phyloP scores from a whole-genome alignment of 2,113 vertebrate species.

The Neomonachus schauinslandi region DNA sequence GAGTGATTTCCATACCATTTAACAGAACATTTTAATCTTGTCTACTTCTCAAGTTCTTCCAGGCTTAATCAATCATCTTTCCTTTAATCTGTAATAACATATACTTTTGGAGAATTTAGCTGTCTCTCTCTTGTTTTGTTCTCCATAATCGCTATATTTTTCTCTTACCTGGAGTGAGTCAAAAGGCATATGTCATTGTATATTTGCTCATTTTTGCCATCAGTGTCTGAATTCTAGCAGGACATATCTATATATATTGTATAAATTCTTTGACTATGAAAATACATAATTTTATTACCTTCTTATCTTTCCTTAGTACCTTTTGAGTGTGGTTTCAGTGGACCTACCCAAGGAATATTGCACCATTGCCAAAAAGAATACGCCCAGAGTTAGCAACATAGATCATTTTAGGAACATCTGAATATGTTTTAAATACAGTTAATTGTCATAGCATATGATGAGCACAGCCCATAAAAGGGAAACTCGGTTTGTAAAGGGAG shows the following conservation, averaged over 20 bases:
- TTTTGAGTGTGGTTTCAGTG: neutral
- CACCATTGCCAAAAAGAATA: slow-evolving; percentile 13
- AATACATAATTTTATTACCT: neutral
- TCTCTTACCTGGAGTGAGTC: neutral
- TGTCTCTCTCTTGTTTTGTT: neutral
- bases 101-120: slow-evolving; percentile 3
- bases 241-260: neutral
- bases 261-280: neutral
- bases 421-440: slow-evolving; percentile 70
- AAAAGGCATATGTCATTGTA: neutral
- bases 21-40: slow-evolving; percentile 17
- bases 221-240: neutral
- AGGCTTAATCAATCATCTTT: slow-evolving; percentile 2
- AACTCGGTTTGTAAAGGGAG: slow-evolving; percentile 86
- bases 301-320: neutral
- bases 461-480: slow-evolving; percentile 87
- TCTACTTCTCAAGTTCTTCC: slow-evolving; percentile 11
- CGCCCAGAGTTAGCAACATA: neutral
- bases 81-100: slow-evolving; percentile 32
- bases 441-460: slow-evolving; percentile 86
- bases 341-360: neutral
- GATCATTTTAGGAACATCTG: neutral
- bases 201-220: neutral
- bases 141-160: neutral
- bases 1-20: slow-evolving; percentile 1